Conservation (phyloP, 2,113 vertebrate species). For the Meriones unguiculatus region DNA sequence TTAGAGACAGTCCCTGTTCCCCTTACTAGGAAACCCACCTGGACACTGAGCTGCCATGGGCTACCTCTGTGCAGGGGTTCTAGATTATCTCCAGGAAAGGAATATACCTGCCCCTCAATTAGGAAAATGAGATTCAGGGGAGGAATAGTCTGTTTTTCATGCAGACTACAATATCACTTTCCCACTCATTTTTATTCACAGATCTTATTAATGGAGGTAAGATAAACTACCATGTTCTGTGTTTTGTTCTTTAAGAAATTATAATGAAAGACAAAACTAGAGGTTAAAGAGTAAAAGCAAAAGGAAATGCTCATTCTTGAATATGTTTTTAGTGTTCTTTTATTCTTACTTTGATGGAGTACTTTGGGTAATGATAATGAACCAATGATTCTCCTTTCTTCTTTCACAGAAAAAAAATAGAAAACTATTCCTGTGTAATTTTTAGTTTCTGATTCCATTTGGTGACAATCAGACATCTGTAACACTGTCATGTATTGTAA, state of each 20-base stretch:
- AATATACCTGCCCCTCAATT: not conserved
- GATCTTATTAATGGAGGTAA: constrained; percentile 34
- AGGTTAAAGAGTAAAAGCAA: constrained; percentile 60
- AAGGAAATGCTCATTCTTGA: constrained; percentile 26
- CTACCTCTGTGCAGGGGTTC: no score
- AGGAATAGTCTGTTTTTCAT: not conserved
- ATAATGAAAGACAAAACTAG: not conserved
- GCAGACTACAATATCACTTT: not conserved
- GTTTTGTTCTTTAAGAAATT: constrained; percentile 56
- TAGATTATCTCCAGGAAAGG: not conserved
- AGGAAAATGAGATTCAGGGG: not conserved
- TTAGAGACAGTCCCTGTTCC: no score
- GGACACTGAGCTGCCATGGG: no score
- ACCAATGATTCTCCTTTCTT: not conserved
- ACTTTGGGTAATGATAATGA: constrained; percentile 59
- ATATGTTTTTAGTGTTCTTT: constrained; percentile 36
- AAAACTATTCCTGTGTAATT: constrained; percentile 11
- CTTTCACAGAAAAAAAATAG: not conserved
- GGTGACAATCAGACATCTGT: constrained; percentile 6
- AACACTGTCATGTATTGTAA: not conserved
- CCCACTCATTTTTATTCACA: constrained; percentile 26
- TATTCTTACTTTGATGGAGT: constrained; percentile 58
- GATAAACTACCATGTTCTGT: constrained; percentile 1
- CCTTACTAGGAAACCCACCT: no score
- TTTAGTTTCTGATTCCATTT: constrained; percentile 5